These are phyloP conservation scores for Hetaerina americana DNA, from an alignment of 1,140 invertebrate species.

Conservation along the genomic window DNA sequence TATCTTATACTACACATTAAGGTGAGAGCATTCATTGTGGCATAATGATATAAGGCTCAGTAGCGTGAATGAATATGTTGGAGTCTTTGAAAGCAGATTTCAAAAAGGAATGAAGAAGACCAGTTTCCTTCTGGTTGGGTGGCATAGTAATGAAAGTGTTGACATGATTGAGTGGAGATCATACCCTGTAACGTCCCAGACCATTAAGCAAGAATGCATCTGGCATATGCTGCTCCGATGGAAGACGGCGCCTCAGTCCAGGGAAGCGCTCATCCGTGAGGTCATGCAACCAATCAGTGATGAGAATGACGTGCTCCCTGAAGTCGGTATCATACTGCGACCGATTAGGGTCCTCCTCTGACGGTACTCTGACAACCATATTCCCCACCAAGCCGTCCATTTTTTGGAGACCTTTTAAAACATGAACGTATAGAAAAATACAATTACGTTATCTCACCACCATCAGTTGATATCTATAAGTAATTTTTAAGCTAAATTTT, in stretches of 20 bases:
- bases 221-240: conserved; percentile 64
- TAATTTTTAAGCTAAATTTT: no score
- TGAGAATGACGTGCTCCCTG: conserved; percentile 52
- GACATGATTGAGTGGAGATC: conserved; percentile 36
- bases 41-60: no score
- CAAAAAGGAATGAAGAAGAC: conserved; percentile 4
- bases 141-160: conserved; percentile 40
- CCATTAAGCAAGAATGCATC: conserved; percentile 66
- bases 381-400: conserved; percentile 69
- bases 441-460: no score
- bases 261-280: conserved; percentile 29
- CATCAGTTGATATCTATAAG: no score
- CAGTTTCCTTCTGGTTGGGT: conserved; percentile 25
- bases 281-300: conserved; percentile 68
- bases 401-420: conserved; percentile 51
- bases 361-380: conserved; percentile 50
- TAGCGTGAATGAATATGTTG: no score
- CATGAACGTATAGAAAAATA: no score
- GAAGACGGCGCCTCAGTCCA: conserved; percentile 59
- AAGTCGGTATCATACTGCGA: conserved; percentile 54
- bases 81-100: no score
- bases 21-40: no score
- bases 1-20: no score
- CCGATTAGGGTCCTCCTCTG: conserved; percentile 39
- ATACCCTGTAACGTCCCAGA: conserved; percentile 41